These are phyloP conservation scores for Hippopotamus amphibius DNA, from an alignment of 2,113 vertebrate species.

Conservation along the genomic window DNA sequence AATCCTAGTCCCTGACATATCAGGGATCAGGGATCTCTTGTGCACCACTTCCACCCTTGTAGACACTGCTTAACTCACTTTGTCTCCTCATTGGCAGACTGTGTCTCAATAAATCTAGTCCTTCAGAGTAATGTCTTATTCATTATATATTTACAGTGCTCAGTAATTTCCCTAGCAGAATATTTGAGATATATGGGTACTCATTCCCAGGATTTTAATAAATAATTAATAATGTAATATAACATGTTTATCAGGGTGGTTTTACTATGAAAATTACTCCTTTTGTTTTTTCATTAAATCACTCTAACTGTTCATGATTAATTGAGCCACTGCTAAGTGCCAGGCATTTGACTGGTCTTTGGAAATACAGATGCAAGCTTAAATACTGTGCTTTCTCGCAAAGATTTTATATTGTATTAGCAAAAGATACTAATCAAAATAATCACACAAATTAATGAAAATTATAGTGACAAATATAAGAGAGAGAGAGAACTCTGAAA, in stretches of 20 bases:
- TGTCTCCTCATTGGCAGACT: background rate
- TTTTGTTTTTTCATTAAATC: background rate
- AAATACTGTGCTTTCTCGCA: background rate
- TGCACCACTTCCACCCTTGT: background rate
- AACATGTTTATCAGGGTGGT: background rate
- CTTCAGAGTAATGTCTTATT: background rate
- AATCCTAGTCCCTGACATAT: accelerated
- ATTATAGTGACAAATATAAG: background rate
- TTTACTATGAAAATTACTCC: background rate
- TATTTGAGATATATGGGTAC: background rate
- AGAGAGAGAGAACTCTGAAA: background rate
- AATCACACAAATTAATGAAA: background rate
- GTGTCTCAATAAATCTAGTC: background rate
- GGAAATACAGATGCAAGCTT: background rate
- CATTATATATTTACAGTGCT: background rate
- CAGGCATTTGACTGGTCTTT: background rate
- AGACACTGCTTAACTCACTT: background rate
- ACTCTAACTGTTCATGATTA: background rate
- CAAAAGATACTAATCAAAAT: background rate
- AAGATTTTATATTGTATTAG: background rate
- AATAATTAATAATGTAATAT: background rate
- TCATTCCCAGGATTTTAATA: background rate
- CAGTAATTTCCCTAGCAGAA: background rate
- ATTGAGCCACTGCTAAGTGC: background rate
- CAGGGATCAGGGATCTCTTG: background rate